A percentile compares a stretch with the other conserved stretches of the same genome.
Conservation (phyloP, 2,113 vertebrate genomes). For the Brachirus orientalis region DNA sequence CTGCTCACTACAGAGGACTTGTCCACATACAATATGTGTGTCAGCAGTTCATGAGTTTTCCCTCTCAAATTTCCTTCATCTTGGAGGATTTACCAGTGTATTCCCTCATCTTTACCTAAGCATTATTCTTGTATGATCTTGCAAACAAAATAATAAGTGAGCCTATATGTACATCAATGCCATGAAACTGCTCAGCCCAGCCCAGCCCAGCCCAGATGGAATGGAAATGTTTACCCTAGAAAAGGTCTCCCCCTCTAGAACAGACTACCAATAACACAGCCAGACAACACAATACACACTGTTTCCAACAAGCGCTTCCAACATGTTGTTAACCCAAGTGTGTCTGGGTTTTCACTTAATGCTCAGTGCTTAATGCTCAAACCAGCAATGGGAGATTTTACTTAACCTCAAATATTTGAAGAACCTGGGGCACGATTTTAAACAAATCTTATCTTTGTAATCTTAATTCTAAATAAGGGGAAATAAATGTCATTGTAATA, state of each 20-base stretch:
- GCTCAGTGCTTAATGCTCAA: conserved; percentile 37
- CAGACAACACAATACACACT: conserved; percentile 70
- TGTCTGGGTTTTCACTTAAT: conserved; percentile 74
- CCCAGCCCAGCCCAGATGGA: conserved; percentile 36
- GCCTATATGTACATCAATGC: conserved; percentile 16
- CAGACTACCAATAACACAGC: conserved; percentile 60
- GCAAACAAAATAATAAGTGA: conserved; percentile 34
- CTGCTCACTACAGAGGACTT: conserved; percentile 10
- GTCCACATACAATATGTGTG: conserved; percentile 15
- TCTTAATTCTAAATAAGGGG: too few relatives aligned
- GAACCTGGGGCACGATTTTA: too few relatives aligned
- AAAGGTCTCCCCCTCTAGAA: conserved; percentile 44
- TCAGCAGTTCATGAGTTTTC: conserved; percentile 36
- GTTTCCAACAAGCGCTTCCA: conserved; percentile 71
- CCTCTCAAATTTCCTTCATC: conserved; percentile 39
- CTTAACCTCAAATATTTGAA: background rate
- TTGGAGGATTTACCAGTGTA: conserved; percentile 36
- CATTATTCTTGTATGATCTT: conserved; percentile 12
- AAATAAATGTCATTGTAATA: background rate
- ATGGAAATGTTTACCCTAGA: conserved; percentile 69
- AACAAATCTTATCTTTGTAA: too few relatives aligned
- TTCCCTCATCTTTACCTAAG: conserved; percentile 21
- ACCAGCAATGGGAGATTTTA: conserved; percentile 6
- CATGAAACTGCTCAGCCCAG: conserved; percentile 21
- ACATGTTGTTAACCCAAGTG: conserved; percentile 54